phyloP scores from a whole-genome alignment of 2,113 vertebrate genomes.

The Ceyx margarethae region DNA sequence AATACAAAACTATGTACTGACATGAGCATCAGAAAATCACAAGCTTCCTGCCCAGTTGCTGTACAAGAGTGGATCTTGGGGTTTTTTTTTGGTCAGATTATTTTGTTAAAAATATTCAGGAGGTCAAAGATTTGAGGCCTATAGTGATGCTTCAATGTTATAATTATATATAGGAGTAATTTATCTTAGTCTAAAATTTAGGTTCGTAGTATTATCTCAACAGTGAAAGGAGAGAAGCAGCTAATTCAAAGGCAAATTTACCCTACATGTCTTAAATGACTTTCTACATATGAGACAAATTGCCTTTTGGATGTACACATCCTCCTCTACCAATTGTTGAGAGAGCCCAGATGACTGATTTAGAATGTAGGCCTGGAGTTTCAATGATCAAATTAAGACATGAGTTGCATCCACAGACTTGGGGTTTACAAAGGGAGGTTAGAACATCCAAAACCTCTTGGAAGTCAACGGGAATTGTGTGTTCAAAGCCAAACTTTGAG shows the following conservation, averaged over 20 bases:
- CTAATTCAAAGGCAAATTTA: background rate
- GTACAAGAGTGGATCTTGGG: background rate
- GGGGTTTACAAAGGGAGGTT: background rate
- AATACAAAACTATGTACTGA: rapidly evolving
- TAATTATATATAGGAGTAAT: background rate
- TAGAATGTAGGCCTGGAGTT: background rate
- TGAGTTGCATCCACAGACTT: background rate
- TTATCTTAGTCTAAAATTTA: background rate
- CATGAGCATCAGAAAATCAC: background rate
- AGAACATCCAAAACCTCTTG: background rate
- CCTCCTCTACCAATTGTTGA: background rate
- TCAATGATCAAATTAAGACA: background rate
- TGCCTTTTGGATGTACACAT: background rate
- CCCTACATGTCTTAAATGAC: background rate
- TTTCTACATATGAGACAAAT: background rate
- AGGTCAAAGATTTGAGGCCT: background rate
- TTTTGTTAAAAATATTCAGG: background rate
- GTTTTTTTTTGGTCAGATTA: background rate
- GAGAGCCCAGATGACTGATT: background rate
- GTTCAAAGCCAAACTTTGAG: background rate
- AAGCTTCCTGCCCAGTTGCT: background rate
- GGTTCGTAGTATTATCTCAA: background rate
- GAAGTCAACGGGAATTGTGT: background rate
- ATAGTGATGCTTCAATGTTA: background rate
- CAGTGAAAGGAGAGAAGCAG: background rate